Evolutionary conservation across 2,113 vertebrate genomes (phyloP), one percentile per base, ranked within the genome.

Genomic region (Phyllostomus hastatus): DNA sequence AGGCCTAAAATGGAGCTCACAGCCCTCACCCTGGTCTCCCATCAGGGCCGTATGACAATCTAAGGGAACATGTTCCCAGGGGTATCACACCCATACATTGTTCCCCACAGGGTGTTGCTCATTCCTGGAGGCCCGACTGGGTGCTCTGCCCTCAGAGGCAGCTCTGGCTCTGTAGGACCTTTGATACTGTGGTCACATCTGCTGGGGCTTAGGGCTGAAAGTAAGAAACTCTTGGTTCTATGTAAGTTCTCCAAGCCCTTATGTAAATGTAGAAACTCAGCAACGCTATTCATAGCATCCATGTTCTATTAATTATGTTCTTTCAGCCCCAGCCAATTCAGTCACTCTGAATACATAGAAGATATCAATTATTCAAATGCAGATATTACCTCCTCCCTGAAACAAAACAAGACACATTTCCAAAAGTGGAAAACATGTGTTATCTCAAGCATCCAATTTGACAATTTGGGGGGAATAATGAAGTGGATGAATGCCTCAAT

Each of bases 341-440:
- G 33, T 73, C 50, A 59, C 54, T 75, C 22, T 78, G 54, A 72
- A 70, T 50, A 78, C 50, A 48, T 67, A 57, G 82, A 79, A 86
- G n/a, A 73, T 78, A 59, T 88, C 46, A 41, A 20, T 90, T 79
- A 50, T 61, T 88, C 67, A 96, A 54, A 90, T 76, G 91, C 50
- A 91, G 38, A 79, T 24, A 76, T 38, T 10, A 20, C 26, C 41
- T 90, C 26, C 41, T 90, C n/a, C 43, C 50, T 28, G 33, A 94
- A 78, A 70, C 64, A 52, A 89, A 88, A 81, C 5, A 76, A 50
- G 54, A 64, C 16, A 43, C 6, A 31, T 80, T 84, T 90, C 50
- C 61, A 66, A 79, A 76, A 90, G 83, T 57, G 22, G 26, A 89
- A 78, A 92, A n/a, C 14, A 57, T 19, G 16, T 17, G 81, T 82